phyloP scores from a whole-genome alignment of 2,888 invertebrate genomes.

The Macrophya annulata region DNA sequence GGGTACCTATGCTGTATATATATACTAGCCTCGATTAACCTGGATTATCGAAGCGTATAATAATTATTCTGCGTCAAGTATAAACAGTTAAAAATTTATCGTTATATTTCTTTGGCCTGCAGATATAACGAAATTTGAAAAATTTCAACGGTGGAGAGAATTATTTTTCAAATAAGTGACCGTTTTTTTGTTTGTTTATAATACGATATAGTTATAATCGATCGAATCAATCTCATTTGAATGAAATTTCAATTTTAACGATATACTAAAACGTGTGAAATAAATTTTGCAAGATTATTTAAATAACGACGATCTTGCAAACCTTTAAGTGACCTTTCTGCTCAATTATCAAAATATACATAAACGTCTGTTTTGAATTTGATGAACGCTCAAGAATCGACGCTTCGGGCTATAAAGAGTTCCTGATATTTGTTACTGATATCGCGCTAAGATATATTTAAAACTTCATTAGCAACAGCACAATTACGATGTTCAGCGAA shows the following conservation, averaged over 20 bases:
- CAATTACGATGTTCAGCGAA: not conserved
- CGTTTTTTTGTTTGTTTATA: no score
- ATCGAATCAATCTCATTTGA: not conserved
- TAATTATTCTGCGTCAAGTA: not conserved
- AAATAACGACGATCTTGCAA: conserved; percentile 10
- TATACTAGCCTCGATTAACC: conserved; percentile 30
- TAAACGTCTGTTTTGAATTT: not conserved
- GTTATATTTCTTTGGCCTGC: not conserved
- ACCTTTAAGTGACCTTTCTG: conserved; percentile 30
- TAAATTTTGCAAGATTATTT: conserved; percentile 9
- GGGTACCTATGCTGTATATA: not conserved
- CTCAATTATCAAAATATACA: not conserved
- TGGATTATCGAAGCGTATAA: conserved; percentile 27
- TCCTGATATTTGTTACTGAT: not conserved
- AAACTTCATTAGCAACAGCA: not conserved
- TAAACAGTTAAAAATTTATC: not conserved
- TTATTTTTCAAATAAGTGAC: not conserved
- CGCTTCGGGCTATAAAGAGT: not conserved
- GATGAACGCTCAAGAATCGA: not conserved
- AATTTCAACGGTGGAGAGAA: not conserved
- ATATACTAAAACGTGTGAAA: not conserved
- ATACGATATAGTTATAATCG: no score
- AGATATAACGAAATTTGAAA: not conserved
- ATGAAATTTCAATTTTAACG: not conserved
- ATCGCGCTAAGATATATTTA: not conserved